A percentile compares a stretch with the other conserved stretches of the same genome.
Evolutionary conservation across 2,888 invertebrate species (phyloP).

Genomic region (Epirrita christyi): DNA sequence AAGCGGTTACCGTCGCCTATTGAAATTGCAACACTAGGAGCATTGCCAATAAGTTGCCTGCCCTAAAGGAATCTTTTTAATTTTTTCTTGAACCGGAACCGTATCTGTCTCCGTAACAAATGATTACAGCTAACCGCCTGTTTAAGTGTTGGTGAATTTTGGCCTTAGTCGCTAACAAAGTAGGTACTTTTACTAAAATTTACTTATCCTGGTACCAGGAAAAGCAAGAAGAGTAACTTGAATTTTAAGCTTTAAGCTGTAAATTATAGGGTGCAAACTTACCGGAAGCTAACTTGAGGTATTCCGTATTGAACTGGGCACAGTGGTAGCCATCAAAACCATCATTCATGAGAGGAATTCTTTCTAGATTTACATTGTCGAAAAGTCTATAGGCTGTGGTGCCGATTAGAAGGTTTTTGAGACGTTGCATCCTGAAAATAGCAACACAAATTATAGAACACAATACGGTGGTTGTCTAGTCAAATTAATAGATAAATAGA

Average conservation of each 20-base stretch:
- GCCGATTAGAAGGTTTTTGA: conserved; percentile 67
- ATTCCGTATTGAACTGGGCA: conserved; percentile 87
- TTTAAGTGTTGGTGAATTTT: too few relatives aligned
- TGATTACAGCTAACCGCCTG: too few relatives aligned
- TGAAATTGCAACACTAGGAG: too few relatives aligned
- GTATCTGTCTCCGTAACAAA: too few relatives aligned
- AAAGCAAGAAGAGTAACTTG: background rate
- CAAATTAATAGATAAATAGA: too few relatives aligned
- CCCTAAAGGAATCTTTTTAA: too few relatives aligned
- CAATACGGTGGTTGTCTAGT: too few relatives aligned
- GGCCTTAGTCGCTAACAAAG: too few relatives aligned
- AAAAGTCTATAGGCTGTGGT: conserved; percentile 77
- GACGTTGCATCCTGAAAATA: conserved; percentile 64
- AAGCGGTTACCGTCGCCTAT: too few relatives aligned
- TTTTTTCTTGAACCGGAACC: too few relatives aligned
- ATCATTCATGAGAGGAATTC: conserved; percentile 68
- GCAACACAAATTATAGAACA: background rate
- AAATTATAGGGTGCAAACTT: conserved; percentile 26
- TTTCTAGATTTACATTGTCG: conserved; percentile 86
- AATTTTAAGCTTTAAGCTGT: background rate
- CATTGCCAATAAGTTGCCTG: too few relatives aligned
- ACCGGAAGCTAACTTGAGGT: conserved; percentile 85
- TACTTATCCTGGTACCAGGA: background rate
- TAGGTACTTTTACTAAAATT: too few relatives aligned
- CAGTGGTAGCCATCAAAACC: conserved; percentile 78